Evolutionary conservation across 1,140 invertebrate species (phyloP), one percentile per base, ranked within the genome.

Genomic region (Cyrtorhinus lividipennis): DNA sequence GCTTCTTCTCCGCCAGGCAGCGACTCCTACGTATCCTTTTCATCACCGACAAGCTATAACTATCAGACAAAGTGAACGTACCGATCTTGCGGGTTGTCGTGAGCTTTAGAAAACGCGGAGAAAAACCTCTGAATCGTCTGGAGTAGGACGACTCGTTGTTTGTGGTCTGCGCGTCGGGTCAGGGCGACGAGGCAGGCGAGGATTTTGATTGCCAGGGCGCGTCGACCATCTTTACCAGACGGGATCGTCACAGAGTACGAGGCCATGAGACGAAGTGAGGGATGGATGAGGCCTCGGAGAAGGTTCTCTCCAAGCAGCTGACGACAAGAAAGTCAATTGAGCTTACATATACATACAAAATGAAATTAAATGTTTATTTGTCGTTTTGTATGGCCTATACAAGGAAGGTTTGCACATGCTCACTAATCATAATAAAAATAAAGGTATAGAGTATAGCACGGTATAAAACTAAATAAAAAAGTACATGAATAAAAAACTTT

Each of bases 101-200:
- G 81, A 18, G 88, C 84, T 75, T 87, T 88, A 71, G 90, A 87
- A 72, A 95, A 95, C 8, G 85, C 82, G n/a, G 87, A 72, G 72
- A 95, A 94, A 71, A 93, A 92, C 56, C 83, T 79, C 71, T 84
- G 81, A 58, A 90, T 71, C 2, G 81, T 77, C 15, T 82, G 80
- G 53, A 88, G 80, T 57, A 82, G 84, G 22, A 94, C 75, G 68
- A 90, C 84, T 67, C 81, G 82, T 59, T 86, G 81, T 87, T 90
- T 83, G 90, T 90, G 68, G 90, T 86, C 26, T 1, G 58, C 91
- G 44, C 95, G 81, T 61, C 90, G 78, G 12, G 87, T 85, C 25
- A 95, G 75, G 13, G 85, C 80, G 70, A 89, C 87, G 53, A 94
- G 71, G 0, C 86, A 81, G 71, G 92, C 88, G 2, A 94, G 69